Base-by-base conservation (phyloP, 2,113 vertebrate species). In the Ibidorhyncha struthersii region DNA sequence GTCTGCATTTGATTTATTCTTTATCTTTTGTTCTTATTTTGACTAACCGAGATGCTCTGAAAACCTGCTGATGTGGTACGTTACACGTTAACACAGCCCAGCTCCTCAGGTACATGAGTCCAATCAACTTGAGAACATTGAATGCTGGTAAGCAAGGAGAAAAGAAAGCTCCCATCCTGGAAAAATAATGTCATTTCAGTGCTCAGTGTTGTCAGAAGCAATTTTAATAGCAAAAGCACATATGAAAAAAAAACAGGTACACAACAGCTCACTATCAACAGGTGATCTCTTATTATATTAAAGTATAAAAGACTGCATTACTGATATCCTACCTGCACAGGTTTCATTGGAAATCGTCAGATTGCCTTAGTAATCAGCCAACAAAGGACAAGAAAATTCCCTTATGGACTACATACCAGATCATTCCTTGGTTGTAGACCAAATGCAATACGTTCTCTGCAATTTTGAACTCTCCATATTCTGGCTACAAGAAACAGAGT, bases 351-450 rank as follows among this genome's bases (percentile, higher is more conserved):
- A 70, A 95, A 59, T 67, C 6, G 40, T 82, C 55, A 55, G 12
- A 49, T 21, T 82, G 36, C 49, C 20, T 59, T 47, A 41, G n/a
- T 19, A 80, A 63, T 73, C 69, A 72, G 34, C 13, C 40, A 70
- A 11, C 14, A 41, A 38, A 70, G 32, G 25, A 65, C 38, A 82
- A 41, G 55, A 72, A 69, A 55, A 76, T 20, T 47, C 3, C 4
- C 1, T 4, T 53, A 6, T 4, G 8, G 81, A 25, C 10, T 12
- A 98, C 99, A 49, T 98, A 99, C 99, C 99, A 99, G 95, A 99
- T 99, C 99, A 99, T 99, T 86, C 99, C 99, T 97, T 99, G 99
- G 96, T 99, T 99, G 97, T 99, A 99, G 97, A 99, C 99, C 78
- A 99, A 97, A 93, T 99, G 99, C 18, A 99, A 88, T 47, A 99